These are phyloP conservation scores for Pomacea maculata DNA, from an alignment of 1,140 invertebrate species.

Conservation along the genomic window DNA sequence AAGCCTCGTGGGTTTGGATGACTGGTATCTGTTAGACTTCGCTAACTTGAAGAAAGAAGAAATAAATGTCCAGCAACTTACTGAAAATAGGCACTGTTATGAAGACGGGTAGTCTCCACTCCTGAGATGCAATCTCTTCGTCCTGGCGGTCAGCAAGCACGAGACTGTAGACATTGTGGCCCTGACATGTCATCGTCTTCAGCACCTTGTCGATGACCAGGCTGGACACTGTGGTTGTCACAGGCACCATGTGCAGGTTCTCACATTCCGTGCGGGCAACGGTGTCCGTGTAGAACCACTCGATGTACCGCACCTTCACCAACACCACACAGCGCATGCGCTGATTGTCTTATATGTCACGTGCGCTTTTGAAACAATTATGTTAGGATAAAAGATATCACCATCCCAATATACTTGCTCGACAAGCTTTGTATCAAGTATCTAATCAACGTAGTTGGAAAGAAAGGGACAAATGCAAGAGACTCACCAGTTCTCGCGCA, in stretches of 20 bases:
- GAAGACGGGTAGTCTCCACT: constrained; percentile 37
- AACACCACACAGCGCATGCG: too few species aligned
- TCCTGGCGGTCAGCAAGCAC: constrained; percentile 24
- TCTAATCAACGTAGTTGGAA: too few species aligned
- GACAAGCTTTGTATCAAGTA: too few species aligned
- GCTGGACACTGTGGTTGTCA: constrained; percentile 21
- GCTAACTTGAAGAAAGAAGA: too few species aligned
- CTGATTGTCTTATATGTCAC: too few species aligned
- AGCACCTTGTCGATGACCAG: constrained; percentile 30
- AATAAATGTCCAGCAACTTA: neutral
- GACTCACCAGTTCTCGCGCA: constrained; percentile 38
- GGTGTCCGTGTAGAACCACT: constrained; percentile 41
- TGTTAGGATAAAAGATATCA: too few species aligned
- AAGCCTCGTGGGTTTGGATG: too few species aligned
- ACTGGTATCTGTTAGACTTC: too few species aligned
- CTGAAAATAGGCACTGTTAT: constrained; percentile 28
- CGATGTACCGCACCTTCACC: constrained; percentile 37
- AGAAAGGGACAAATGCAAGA: neutral
- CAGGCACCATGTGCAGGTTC: constrained; percentile 32
- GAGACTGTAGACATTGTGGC: constrained; percentile 34
- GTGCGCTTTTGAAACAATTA: too few species aligned
- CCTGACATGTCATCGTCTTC: constrained; percentile 39
- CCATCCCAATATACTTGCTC: too few species aligned
- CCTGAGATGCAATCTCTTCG: constrained; percentile 28
- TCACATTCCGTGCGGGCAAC: constrained; percentile 22